phyloP scores from a whole-genome alignment of 2,113 vertebrate species.

The Xenopus laevis region DNA sequence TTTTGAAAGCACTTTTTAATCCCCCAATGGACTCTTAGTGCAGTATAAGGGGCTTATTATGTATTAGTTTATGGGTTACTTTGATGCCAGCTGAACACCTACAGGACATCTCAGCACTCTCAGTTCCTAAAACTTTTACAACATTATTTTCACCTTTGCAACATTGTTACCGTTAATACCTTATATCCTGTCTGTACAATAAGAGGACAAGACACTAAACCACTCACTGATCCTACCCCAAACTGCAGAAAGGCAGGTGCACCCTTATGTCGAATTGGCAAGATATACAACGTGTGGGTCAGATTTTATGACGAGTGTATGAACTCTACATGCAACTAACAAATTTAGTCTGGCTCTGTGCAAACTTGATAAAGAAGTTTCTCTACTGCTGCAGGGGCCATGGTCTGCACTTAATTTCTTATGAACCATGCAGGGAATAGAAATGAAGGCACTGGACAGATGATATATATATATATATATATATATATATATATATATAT shows the following conservation, averaged over 20 bases:
- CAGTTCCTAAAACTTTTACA: constrained; percentile 29
- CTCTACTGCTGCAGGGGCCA: too few relatives aligned
- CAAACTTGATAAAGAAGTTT: too few relatives aligned
- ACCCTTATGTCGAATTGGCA: constrained; percentile 4
- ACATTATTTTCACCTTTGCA: constrained; percentile 34
- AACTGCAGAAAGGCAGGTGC: constrained; percentile 15
- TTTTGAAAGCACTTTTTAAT: too few relatives aligned
- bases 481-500: too few relatives aligned
- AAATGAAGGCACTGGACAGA: too few relatives aligned
- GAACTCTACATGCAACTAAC: constrained; percentile 9
- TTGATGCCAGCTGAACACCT: not conserved
- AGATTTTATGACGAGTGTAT: constrained; percentile 10
- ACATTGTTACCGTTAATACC: constrained; percentile 22
- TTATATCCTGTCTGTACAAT: constrained; percentile 29
- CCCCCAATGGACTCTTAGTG: too few relatives aligned
- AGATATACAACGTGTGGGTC: constrained; percentile 27
- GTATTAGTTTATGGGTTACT: too few relatives aligned
- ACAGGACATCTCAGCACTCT: not conserved
- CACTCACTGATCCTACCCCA: constrained; percentile 15
- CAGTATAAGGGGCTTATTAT: too few relatives aligned
- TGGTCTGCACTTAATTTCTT: too few relatives aligned
- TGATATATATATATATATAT: too few relatives aligned
- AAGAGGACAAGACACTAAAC: constrained; percentile 16
- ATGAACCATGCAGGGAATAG: too few relatives aligned
- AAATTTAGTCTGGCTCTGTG: not conserved